Evolutionary conservation across 2,113 vertebrate genomes (phyloP).

Genomic region (Cryptotis parvus): DNA sequence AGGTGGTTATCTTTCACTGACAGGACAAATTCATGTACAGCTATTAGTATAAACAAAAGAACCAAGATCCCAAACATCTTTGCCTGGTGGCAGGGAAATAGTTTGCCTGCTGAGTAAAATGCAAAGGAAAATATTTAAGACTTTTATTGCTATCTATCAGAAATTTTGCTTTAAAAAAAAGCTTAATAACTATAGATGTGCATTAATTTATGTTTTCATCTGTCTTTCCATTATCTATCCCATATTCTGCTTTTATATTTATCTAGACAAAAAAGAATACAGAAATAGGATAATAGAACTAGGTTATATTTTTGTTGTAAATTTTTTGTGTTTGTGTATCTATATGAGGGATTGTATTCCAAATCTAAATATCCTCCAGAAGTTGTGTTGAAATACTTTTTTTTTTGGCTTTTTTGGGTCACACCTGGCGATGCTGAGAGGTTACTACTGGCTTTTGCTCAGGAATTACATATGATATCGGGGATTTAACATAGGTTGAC

Average conservation of each 20-base stretch:
- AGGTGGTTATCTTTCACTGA: background rate
- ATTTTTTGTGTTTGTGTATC: background rate
- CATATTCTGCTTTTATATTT: background rate
- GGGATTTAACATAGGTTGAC: no score
- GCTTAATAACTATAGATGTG: background rate
- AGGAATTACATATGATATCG: no score
- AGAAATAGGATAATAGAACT: background rate
- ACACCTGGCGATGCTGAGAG: no score
- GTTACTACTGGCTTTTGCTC: no score
- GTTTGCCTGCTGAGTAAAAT: background rate
- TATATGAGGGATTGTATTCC: background rate
- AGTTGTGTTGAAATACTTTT: background rate
- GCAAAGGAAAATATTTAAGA: background rate
- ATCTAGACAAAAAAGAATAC: background rate
- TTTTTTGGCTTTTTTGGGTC: no score
- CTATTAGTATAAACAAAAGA: background rate
- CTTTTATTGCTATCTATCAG: background rate
- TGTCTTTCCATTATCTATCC: background rate
- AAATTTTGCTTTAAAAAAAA: background rate
- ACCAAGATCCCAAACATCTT: background rate
- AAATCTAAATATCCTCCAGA: background rate
- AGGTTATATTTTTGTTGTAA: background rate
- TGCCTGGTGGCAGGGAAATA: background rate
- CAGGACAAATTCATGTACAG: background rate
- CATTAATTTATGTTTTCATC: background rate